phyloP scores from a whole-genome alignment of 1,140 invertebrate species.

The Dufourea novaeangliae region DNA sequence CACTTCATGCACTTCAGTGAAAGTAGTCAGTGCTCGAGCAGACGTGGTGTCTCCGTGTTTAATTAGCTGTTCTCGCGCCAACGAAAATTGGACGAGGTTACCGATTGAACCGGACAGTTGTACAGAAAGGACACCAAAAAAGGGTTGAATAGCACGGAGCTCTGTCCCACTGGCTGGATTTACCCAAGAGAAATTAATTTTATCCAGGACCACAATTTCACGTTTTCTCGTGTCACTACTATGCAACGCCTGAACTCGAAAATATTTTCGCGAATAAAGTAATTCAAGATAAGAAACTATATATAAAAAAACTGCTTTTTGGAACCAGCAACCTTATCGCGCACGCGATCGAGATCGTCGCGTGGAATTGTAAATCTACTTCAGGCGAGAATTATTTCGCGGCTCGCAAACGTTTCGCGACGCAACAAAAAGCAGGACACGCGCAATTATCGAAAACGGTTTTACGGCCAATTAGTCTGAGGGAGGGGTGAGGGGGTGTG shows the following conservation, averaged over 20 bases:
- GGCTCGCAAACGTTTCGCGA: background rate
- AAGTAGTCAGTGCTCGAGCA: background rate
- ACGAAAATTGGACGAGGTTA: background rate
- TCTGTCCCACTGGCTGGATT: no score
- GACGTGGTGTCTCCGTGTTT: background rate
- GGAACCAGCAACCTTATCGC: no score
- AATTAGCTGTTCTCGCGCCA: background rate
- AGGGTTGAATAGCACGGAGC: no score
- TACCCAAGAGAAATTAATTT: background rate
- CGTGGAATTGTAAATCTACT: no score
- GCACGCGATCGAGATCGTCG: no score
- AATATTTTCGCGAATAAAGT: background rate
- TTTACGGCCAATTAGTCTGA: slow-evolving; percentile 11
- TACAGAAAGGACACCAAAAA: slow-evolving; percentile 6
- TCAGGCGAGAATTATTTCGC: no score
- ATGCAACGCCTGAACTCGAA: background rate
- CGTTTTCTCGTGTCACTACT: background rate
- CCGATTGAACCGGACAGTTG: slow-evolving; percentile 26
- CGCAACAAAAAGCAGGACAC: background rate
- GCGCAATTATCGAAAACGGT: background rate
- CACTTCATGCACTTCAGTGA: background rate
- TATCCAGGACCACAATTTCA: background rate
- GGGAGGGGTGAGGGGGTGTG: no score
- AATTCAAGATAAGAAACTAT: background rate
- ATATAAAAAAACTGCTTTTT: no score